phyloP scores from a whole-genome alignment of 2,797 vertebrate species.

The Pangasius larnaudii region DNA sequence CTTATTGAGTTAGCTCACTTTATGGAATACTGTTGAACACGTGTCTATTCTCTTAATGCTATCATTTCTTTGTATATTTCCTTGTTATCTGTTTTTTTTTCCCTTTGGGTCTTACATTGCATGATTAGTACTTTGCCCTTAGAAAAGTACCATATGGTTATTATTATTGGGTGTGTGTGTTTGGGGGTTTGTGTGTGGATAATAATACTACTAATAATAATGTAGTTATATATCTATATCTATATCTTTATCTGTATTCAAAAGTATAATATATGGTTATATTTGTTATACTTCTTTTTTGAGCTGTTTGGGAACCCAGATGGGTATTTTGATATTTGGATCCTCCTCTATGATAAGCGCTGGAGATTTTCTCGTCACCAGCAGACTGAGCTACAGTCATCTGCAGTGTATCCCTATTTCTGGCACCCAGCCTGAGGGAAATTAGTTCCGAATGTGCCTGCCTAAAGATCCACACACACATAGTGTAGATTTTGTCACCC shows the following conservation, averaged over 20 bases:
- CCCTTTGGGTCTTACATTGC: neutral
- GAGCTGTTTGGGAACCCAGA: neutral
- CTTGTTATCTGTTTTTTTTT: too few species aligned
- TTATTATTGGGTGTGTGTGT: too few species aligned
- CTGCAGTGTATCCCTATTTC: constrained; percentile 50
- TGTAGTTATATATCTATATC: neutral
- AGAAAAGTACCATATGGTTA: neutral
- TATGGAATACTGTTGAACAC: too few species aligned
- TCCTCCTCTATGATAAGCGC: constrained; percentile 23
- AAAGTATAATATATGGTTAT: neutral
- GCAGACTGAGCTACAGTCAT: constrained; percentile 36
- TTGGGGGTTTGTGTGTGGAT: neutral
- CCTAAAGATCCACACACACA: constrained; percentile 41
- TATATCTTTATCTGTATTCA: neutral
- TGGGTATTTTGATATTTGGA: neutral
- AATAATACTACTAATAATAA: neutral
- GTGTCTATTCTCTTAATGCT: neutral
- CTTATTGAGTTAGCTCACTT: neutral
- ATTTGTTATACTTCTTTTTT: neutral
- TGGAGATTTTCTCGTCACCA: constrained; percentile 38
- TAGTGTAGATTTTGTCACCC: constrained; percentile 36
- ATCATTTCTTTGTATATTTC: too few species aligned
- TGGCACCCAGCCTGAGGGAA: constrained; percentile 39
- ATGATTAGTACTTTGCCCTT: neutral
- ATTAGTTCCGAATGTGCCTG: constrained; percentile 47